A percentile compares a stretch with the other conserved stretches of the same genome.
Conservation (phyloP, 2,888 invertebrate genomes). For the Prostheceraeus crozeri region DNA sequence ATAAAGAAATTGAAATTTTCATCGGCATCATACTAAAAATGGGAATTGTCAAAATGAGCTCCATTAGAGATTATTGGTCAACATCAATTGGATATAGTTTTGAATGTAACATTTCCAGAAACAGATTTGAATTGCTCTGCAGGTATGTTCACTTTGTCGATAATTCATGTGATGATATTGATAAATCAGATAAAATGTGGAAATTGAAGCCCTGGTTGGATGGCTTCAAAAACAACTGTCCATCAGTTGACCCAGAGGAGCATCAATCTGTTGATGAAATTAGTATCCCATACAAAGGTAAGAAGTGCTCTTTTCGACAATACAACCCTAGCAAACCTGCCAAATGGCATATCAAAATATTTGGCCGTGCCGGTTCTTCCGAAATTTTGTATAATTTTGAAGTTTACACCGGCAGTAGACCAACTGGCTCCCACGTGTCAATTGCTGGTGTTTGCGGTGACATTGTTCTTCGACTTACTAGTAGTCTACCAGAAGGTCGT, state of each 20-base stretch:
- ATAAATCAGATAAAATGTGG: slow-evolving; percentile 30
- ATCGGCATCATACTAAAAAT: slow-evolving; percentile 25
- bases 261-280: slow-evolving; percentile 39
- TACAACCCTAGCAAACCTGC: slow-evolving; percentile 37
- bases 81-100: no score
- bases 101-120: slow-evolving; percentile 24
- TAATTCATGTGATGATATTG: slow-evolving; percentile 20
- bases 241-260: slow-evolving; percentile 36
- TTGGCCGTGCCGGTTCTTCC: slow-evolving; percentile 27
- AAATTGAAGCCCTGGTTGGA: slow-evolving; percentile 38
- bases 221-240: slow-evolving; percentile 34
- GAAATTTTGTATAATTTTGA: no score
- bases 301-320: slow-evolving; percentile 17
- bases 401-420: slow-evolving; percentile 36
- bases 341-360: slow-evolving; percentile 40
- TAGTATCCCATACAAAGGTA: slow-evolving; percentile 39
- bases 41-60: no score
- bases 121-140: slow-evolving; percentile 19
- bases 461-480: neutral
- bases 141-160: slow-evolving; percentile 31
- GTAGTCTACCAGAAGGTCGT: slow-evolving; percentile 17
- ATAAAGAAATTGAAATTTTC: slow-evolving; percentile 20
- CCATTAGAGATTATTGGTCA: no score
- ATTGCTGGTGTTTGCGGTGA: slow-evolving; percentile 23
- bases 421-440: no score